These are phyloP conservation scores for Polylopha cassiicola DNA, from an alignment of 2,888 invertebrate species.

Conservation along the genomic window DNA sequence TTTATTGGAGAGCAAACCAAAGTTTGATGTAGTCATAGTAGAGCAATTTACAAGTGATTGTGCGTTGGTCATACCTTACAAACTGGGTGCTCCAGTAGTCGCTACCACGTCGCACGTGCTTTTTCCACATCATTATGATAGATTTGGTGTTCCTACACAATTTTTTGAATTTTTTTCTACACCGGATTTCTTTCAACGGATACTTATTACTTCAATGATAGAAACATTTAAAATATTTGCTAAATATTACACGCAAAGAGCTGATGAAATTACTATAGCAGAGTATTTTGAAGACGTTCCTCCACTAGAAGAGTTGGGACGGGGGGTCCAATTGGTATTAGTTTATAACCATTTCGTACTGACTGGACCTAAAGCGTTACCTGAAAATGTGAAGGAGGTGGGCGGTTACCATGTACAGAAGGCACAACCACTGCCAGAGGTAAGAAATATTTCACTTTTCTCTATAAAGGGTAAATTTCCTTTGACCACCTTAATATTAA, in stretches of 20 bases:
- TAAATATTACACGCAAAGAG: conserved; percentile 35
- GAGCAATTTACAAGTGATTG: conserved; percentile 80
- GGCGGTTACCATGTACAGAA: conserved; percentile 75
- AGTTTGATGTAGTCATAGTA: conserved; percentile 78
- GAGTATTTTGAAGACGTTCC: conserved; percentile 66
- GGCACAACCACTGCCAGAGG: conserved; percentile 54
- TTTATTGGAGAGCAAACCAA: conserved; percentile 47
- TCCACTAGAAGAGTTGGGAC: conserved; percentile 65
- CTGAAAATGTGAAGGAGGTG: conserved; percentile 77
- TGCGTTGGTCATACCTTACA: conserved; percentile 75
- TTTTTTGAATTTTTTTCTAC: conserved; percentile 49
- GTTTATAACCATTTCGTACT: conserved; percentile 76
- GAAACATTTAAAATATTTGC: conserved; percentile 30
- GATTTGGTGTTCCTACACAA: conserved; percentile 68
- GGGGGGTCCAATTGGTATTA: conserved; percentile 69
- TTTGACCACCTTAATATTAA: no score
- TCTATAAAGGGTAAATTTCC: no score
- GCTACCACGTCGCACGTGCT: conserved; percentile 72
- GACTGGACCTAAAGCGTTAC: conserved; percentile 65
- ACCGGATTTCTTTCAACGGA: conserved; percentile 65
- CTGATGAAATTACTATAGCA: conserved; percentile 43
- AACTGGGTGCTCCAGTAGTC: conserved; percentile 74
- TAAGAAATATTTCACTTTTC: conserved; percentile 35
- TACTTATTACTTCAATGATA: conserved; percentile 55
- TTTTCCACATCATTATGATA: conserved; percentile 75